Evolutionary conservation across 2,888 invertebrate genomes (phyloP), one percentile per base, ranked within the genome.

Genomic region (Oscheius sp.): DNA sequence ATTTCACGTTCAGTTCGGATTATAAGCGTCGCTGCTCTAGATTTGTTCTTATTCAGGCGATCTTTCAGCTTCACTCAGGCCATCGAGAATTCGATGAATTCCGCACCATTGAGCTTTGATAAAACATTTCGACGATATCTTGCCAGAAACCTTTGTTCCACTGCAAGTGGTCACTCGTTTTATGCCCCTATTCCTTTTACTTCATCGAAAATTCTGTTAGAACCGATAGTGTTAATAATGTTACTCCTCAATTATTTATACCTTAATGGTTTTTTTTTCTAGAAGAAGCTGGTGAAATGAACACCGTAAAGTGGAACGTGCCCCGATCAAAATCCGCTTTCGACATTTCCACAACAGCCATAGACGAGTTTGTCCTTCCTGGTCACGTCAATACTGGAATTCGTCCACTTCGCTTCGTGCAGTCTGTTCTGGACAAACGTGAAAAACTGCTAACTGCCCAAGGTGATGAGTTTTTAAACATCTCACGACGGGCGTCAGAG

Each of bases 301-400:
- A 35, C 42, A 35, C n/a, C 42, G 21, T 35, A 37, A 35, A 35
- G 21, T 68, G 53, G 68, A 55, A 13, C 13, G 13, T 32, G 13
- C 55, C 51, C 37, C 53, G 68, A 1, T 68, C 68, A 2, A 68
- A 68, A 29, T 68, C 68, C 5, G 68, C 68, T 2, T 68, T 68
- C 42, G 68, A 68, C 29, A 53, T 68, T 11, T 68, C 68, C 7
- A 68, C 63, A 7, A 11, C 42, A 1, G 68, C 53, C 21, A 68
- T 55, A 55, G 53, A 68, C 33, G 68, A 68, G 13, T 55, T 55
- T 29, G 42, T 55, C 13, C 37, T 35, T 55, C 55, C 68, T 9
- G 68, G 68, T 21, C 37, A 13, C 32, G 42, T 68, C 33, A 33
- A 33, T 55, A 55, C 35, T 68, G 33, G n/a, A 37, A 68, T 48